Conservation (phyloP, 2,888 invertebrate species). For the Meghimatium bilineatum region DNA sequence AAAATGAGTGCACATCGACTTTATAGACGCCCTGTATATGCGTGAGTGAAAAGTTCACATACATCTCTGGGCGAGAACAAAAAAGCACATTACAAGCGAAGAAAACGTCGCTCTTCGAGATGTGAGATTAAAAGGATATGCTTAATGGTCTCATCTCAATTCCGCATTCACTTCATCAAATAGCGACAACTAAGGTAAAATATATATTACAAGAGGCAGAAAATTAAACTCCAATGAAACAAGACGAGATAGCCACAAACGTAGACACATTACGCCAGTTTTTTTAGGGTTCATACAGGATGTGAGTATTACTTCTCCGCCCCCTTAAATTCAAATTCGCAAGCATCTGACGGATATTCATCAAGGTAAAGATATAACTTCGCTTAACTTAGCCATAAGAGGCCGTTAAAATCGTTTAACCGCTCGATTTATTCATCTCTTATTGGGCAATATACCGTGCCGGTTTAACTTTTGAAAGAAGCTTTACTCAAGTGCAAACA, state of each 20-base stretch:
- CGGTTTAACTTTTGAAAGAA: background rate
- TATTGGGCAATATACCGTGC: background rate
- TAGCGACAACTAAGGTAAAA: background rate
- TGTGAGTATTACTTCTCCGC: background rate
- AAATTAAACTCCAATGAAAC: background rate
- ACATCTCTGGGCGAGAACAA: no score
- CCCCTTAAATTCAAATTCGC: no score
- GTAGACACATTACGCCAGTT: background rate
- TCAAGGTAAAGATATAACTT: background rate
- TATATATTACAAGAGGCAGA: background rate
- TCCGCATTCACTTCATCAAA: background rate
- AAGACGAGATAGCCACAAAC: background rate
- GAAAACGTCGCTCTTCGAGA: background rate
- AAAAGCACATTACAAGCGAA: no score
- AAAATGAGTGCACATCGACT: no score
- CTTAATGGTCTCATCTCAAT: background rate
- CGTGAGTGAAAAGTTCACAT: no score
- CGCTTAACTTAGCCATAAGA: background rate
- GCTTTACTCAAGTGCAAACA: no score
- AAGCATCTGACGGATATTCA: background rate
- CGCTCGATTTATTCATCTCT: background rate
- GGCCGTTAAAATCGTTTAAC: slow-evolving; percentile 1
- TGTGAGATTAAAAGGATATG: background rate
- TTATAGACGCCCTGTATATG: no score
- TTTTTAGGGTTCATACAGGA: background rate